A percentile compares a stretch with the other conserved stretches of the same genome.
phyloP scores from a whole-genome alignment of 1,140 invertebrate species.

The Gryllus bimaculatus region DNA sequence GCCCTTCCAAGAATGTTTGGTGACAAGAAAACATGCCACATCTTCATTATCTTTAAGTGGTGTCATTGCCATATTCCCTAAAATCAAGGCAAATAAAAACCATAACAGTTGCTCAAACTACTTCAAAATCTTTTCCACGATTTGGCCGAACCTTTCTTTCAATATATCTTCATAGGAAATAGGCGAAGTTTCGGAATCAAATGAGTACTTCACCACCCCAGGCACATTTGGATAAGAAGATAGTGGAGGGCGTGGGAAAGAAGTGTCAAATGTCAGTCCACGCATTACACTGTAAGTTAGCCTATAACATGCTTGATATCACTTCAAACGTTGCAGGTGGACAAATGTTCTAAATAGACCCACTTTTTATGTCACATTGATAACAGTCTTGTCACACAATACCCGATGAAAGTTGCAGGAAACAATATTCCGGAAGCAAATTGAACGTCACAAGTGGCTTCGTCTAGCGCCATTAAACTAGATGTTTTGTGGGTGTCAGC shows the following conservation, averaged over 20 bases:
- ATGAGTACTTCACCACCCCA: too few relatives aligned
- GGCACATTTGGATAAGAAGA: too few relatives aligned
- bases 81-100: constrained; percentile 20
- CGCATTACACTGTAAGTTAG: neutral
- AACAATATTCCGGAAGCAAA: neutral
- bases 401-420: neutral
- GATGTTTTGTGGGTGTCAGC: neutral
- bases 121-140: neutral
- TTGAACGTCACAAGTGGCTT: neutral
- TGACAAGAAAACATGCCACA: constrained; percentile 88
- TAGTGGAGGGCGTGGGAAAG: too few relatives aligned
- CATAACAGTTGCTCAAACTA: constrained; percentile 11
- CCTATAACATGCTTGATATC: too few relatives aligned
- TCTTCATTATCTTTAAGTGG: constrained; percentile 81
- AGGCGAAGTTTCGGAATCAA: too few relatives aligned
- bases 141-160: neutral
- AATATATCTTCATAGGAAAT: neutral
- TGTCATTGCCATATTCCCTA: constrained; percentile 60
- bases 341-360: neutral
- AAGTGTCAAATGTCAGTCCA: neutral
- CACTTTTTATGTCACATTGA: neutral
- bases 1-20: constrained; percentile 94
- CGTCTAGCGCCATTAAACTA: neutral
- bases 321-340: too few relatives aligned
- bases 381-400: neutral